Evolutionary conservation across 2,113 vertebrate genomes (phyloP).

Genomic region (Himantopus leucocephalus): DNA sequence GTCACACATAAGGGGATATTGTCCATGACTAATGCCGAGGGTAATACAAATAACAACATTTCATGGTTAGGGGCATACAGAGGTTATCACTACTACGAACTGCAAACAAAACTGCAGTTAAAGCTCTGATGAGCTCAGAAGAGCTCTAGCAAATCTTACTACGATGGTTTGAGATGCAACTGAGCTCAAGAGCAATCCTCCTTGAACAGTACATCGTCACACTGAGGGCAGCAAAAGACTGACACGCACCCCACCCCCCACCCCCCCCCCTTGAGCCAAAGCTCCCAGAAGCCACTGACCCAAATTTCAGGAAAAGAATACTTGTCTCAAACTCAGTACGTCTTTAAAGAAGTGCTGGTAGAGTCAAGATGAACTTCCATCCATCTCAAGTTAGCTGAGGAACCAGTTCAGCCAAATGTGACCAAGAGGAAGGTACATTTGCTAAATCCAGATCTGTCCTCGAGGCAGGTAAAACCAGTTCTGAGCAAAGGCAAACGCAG

Average conservation of each 20-base stretch:
- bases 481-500: not conserved
- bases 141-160: not conserved
- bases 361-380: not conserved
- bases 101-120: not conserved
- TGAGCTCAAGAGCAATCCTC: not conserved
- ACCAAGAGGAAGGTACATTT: not conserved
- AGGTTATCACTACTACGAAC: not conserved
- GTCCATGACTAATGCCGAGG: not conserved
- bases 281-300: not conserved
- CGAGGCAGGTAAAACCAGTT: not conserved
- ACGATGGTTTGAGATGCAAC: not conserved
- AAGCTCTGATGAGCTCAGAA: not conserved
- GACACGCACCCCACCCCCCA: too few relatives aligned
- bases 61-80: not conserved
- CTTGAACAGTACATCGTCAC: not conserved
- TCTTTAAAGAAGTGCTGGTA: not conserved
- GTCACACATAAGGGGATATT: not conserved
- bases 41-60: not conserved
- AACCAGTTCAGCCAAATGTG: not conserved
- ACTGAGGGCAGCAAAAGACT: not conserved
- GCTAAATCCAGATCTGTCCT: not conserved
- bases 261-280: not conserved
- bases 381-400: not conserved
- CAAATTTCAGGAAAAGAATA: not conserved
- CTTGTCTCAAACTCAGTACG: not conserved